These are phyloP conservation scores for Spialia ferax DNA, from an alignment of 2,888 invertebrate species.

Conservation along the genomic window DNA sequence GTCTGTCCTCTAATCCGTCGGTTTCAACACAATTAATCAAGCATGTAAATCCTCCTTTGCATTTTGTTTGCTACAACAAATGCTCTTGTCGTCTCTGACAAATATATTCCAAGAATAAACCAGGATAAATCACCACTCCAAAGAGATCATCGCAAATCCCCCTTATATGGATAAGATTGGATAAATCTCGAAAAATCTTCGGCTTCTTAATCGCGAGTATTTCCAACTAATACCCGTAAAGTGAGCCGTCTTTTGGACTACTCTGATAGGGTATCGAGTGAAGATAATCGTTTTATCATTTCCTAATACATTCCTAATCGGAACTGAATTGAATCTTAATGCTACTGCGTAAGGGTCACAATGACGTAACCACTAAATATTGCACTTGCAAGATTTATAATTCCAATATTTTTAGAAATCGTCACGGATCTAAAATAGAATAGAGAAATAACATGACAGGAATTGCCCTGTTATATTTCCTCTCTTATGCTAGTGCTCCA, in stretches of 20 bases:
- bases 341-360: too few relatives aligned
- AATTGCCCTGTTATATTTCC: too few relatives aligned
- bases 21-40: conserved; percentile 12
- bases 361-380: too few relatives aligned
- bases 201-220: conserved; percentile 7
- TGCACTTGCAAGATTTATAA: too few relatives aligned
- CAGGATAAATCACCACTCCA: conserved; percentile 28
- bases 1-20: background rate
- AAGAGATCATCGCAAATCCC: conserved; percentile 18
- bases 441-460: too few relatives aligned
- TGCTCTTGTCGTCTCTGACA: background rate
- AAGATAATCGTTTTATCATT: conserved; percentile 3
- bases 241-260: conserved; percentile 7
- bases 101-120: conserved; percentile 26
- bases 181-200: conserved; percentile 20
- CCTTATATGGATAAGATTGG: background rate
- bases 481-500: too few relatives aligned
- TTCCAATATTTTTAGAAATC: too few relatives aligned
- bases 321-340: too few relatives aligned
- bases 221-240: conserved; percentile 12
- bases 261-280: background rate
- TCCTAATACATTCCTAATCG: too few relatives aligned
- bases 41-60: conserved; percentile 18
- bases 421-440: too few relatives aligned
- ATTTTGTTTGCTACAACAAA: conserved; percentile 20